Evolutionary conservation across 2,888 invertebrate genomes (phyloP), one percentile per base, ranked within the genome.

Genomic region (Xylota segnis): DNA sequence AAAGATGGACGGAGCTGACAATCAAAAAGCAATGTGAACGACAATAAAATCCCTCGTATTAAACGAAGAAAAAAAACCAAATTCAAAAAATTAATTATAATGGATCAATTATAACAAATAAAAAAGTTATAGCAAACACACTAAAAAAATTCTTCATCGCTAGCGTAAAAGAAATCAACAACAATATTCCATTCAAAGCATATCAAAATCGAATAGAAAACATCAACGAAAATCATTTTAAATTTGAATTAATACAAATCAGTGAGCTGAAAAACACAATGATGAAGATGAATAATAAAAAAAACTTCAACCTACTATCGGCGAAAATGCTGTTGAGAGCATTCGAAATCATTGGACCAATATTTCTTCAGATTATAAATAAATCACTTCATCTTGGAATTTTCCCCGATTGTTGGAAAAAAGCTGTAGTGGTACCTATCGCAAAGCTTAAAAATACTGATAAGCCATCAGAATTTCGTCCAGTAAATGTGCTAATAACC

Each of bases 41-140:
- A 43, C 37, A 6, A 54, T 68, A 18, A 54, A 54, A 68, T n/a
- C n/a, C 6, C 23, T 68, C 9, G 54, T 68, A 2, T n/a, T 52
- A 23, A 66, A 27, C 29, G 14, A 27, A 27, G 6, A 54, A 1
- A 52, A n/a, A 40, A 54, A 40, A 23, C 27, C 40, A 18, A 52
- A 66, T 66, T n/a, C 14, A 52, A 14, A 14, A n/a, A 14, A 37
- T 34, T 37, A 23, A 52, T 37, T 66, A 6, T 27, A 23, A 59
- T 12, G 37, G 59, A 7, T 16, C 18, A n/a, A 18, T 1, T 9
- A 4, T 12, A 7, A 3, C 14, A 7, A 34, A 9, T 37, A 58
- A 37, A 58, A 10, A 16, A 14, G 10, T 5, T 5, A 43, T 14
- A 43, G 43, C 43, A 16, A n/a, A 45, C 9, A 45, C 5, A 2